Evolutionary conservation across 2,888 invertebrate species (phyloP).

Genomic region (Cryptocheilus praepositus): DNA sequence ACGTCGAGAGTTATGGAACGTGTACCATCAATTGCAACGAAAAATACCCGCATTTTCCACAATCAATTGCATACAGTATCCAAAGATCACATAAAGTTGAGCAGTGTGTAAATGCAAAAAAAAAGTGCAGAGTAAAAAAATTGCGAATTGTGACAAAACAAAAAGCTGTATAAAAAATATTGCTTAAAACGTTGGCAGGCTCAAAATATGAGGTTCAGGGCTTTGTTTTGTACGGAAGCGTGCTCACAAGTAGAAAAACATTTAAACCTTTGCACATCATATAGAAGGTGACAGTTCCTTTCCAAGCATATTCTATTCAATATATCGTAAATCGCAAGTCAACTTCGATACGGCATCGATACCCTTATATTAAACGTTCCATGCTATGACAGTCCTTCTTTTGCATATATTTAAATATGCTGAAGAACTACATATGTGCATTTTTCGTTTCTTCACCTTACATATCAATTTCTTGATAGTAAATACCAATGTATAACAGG

Average conservation of each 20-base stretch:
- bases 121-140: constrained; percentile 50
- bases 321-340: no score
- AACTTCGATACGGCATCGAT: no score
- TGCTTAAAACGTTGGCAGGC: constrained; percentile 46
- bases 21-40: constrained; percentile 19
- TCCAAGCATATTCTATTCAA: neutral
- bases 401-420: no score
- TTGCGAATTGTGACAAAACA: constrained; percentile 62
- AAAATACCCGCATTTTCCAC: neutral
- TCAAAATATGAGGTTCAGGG: constrained; percentile 28
- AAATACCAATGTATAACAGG: no score
- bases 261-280: neutral
- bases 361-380: no score
- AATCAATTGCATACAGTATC: constrained; percentile 1
- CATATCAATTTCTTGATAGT: no score
- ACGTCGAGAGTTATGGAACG: constrained; percentile 53
- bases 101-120: constrained; percentile 46
- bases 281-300: neutral
- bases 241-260: constrained; percentile 47
- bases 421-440: no score
- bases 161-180: constrained; percentile 59
- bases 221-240: constrained; percentile 37
- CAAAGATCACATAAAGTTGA: constrained; percentile 34
- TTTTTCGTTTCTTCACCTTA: no score
- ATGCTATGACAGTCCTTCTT: no score